Percentiles rank a stretch among this genome's conserved stretches.
phyloP scores from a whole-genome alignment of 2,797 vertebrate species.

The Pogonophryne albipinna region DNA sequence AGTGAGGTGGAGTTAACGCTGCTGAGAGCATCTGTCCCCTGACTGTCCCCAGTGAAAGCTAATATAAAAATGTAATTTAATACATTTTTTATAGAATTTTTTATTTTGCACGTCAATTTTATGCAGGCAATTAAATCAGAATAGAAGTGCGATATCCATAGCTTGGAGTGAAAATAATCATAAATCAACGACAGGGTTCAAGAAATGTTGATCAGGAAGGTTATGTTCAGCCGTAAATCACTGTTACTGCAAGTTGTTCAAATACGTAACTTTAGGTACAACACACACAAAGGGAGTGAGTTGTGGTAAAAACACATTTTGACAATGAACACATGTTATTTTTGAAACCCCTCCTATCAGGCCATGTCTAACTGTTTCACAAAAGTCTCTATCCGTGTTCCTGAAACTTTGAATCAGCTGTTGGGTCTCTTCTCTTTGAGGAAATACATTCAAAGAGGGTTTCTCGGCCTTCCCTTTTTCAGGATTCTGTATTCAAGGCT shows the following conservation, averaged over 20 bases:
- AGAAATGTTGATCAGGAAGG: slow-evolving; percentile 29
- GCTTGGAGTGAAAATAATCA: slow-evolving; percentile 30
- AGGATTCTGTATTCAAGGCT: neutral
- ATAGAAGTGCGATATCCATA: slow-evolving; percentile 13
- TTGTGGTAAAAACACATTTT: neutral
- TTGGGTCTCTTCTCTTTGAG: neutral
- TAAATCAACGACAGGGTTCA: slow-evolving; percentile 37
- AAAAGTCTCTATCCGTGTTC: neutral
- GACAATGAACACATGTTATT: neutral
- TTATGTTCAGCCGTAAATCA: slow-evolving; percentile 45
- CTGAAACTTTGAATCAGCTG: neutral
- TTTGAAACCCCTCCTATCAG: neutral
- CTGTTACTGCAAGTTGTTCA: neutral
- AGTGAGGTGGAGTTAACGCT: neutral
- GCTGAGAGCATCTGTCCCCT: neutral
- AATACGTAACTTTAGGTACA: slow-evolving; percentile 8
- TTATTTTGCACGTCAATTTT: slow-evolving; percentile 6
- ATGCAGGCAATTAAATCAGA: neutral
- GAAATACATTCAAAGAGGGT: slow-evolving; percentile 4
- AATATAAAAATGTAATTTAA: neutral
- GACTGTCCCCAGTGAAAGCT: slow-evolving; percentile 7
- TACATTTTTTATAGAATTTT: too few species aligned
- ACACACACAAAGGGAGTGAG: neutral
- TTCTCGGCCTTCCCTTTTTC: neutral
- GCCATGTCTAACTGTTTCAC: neutral